These are phyloP conservation scores for Girardinus metallicus DNA, from an alignment of 2,797 vertebrate genomes.

Conservation along the genomic window DNA sequence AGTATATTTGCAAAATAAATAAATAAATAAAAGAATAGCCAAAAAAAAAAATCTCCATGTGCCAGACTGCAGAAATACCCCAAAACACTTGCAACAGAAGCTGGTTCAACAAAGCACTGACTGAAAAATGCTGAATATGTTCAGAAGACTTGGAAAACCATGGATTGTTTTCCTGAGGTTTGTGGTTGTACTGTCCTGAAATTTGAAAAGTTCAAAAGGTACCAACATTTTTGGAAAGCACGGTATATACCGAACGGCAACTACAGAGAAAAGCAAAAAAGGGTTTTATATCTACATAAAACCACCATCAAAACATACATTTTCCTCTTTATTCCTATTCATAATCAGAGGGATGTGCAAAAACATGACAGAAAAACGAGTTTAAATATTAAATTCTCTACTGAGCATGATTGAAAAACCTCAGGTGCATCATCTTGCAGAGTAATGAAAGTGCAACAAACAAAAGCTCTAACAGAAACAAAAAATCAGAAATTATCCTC, in stretches of 20 bases:
- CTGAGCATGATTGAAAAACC: neutral
- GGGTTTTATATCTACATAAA: neutral
- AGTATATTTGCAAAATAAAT: neutral
- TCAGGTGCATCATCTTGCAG: neutral
- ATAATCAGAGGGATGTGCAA: neutral
- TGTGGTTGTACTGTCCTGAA: neutral
- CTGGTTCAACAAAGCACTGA: neutral
- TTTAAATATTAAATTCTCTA: neutral
- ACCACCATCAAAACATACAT: neutral
- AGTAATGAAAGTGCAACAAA: neutral
- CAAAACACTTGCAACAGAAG: neutral
- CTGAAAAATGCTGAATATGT: neutral
- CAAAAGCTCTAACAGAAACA: neutral
- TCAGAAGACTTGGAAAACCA: neutral
- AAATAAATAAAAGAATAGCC: neutral
- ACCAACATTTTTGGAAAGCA: neutral
- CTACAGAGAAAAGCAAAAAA: neutral
- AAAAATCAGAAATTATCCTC: slow-evolving; percentile 54
- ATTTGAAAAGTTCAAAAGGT: neutral
- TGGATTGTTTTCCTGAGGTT: neutral
- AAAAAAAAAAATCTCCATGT: neutral
- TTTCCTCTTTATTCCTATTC: neutral
- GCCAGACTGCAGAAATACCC: neutral
- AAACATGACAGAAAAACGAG: neutral
- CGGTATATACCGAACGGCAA: neutral